Evolutionary conservation across 2,113 vertebrate species (phyloP).

Genomic region (Nyctibius bracteatus): DNA sequence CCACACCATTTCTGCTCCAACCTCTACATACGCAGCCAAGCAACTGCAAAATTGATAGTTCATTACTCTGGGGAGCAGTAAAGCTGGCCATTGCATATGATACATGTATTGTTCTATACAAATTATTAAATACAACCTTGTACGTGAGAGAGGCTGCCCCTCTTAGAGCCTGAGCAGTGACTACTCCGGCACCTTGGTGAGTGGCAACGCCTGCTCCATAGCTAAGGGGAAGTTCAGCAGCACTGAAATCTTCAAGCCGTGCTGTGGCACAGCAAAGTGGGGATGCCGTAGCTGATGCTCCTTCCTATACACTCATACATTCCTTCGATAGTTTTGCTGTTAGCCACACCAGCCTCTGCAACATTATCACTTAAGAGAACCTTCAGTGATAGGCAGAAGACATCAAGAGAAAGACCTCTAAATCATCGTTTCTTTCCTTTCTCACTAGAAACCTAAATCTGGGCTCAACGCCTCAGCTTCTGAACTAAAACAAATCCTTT

Average conservation of each 20-base stretch:
- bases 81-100: neutral
- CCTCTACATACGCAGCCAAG: neutral
- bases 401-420: neutral
- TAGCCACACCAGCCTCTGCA: neutral
- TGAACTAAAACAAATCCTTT: neutral
- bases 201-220: neutral
- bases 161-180: neutral
- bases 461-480: neutral
- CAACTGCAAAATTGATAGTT: neutral
- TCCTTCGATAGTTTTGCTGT: neutral
- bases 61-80: neutral
- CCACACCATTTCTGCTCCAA: neutral
- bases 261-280: neutral
- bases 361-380: neutral
- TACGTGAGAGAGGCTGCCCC: neutral
- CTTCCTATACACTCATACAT: neutral
- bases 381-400: neutral
- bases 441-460: neutral
- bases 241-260: neutral
- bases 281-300: neutral
- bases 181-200: neutral
- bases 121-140: neutral
- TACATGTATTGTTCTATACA: neutral
- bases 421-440: neutral
- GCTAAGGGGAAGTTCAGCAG: neutral